Evolutionary conservation across 35 echinoderm and acorn worm species (phyloP), one percentile per base, ranked within the genome.

Genomic region (Acanthaster planci): DNA sequence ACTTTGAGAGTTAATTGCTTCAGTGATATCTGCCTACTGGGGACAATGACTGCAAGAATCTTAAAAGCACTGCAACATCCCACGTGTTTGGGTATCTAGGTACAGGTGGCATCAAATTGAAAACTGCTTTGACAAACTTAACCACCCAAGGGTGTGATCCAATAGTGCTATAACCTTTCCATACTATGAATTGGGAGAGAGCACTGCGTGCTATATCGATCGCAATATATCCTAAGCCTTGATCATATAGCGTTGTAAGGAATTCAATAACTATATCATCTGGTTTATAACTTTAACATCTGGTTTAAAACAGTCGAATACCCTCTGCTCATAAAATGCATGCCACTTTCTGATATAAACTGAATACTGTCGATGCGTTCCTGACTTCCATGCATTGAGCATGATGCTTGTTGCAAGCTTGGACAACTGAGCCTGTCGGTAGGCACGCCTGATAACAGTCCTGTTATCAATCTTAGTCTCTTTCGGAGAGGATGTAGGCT

Each of bases 121-220:
- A 90, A 12, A 90, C 82, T 7, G 68, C 89, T 32, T 85, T 90
- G 7, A 90, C 2, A 78, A 79, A 90, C 34, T 84, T 67, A 3
- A 83, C 38, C 19, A 90, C 88, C 21, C 37, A 72, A 37, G 88
- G 88, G 39, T 90, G 81, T 17, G 50, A n/a, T 23, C 88, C 81
- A 21, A 84, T 44, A 8, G 80, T 77, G 23, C 35, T 35, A 16
- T 30, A 1, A 9, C 80, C 57, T 42, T 82, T 76, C 79, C 38
- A 32, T 7, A 84, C 27, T 44, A 84, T 67, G 29, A 42, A 82
- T 7, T 68, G 37, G 27, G 87, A 89, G 18, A 89, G 32, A 1
- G 80, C 80, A 76, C 79, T 83, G 26, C 87, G 18, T 30, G 88
- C 68, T 2, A 81, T 90, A 34, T 90, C 84, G 21, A 90, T 90